phyloP scores from a whole-genome alignment of 2,888 invertebrate genomes.

The Arge pagana region DNA sequence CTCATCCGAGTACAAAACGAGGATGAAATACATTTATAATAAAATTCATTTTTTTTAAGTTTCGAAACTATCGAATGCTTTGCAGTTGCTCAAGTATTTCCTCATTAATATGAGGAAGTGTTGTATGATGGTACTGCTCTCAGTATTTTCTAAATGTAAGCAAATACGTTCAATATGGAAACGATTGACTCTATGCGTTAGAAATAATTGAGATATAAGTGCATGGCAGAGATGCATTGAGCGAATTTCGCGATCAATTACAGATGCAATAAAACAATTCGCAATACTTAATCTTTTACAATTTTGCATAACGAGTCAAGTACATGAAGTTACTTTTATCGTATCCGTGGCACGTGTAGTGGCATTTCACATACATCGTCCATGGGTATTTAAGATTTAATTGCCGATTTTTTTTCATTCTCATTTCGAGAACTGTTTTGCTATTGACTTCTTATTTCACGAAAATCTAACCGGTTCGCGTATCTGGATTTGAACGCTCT shows the following conservation, averaged over 20 bases:
- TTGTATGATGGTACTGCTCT: no score
- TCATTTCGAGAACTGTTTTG: background rate
- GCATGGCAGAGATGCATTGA: background rate
- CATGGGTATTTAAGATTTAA: background rate
- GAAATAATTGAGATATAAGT: background rate
- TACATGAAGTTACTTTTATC: background rate
- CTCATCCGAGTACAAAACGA: no score
- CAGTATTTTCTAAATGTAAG: no score
- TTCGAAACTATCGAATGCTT: background rate
- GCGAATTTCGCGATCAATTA: background rate
- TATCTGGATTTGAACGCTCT: no score
- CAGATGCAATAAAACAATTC: background rate
- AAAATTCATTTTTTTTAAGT: no score
- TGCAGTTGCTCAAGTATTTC: slow-evolving; percentile 3
- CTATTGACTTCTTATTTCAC: no score
- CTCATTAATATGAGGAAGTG: no score
- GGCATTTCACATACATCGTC: background rate
- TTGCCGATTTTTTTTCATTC: no score
- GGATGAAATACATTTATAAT: no score
- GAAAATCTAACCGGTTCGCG: no score
- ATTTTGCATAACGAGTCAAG: background rate
- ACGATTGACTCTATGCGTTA: background rate
- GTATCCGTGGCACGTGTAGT: background rate
- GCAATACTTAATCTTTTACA: background rate
- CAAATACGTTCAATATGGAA: no score